phyloP scores from a whole-genome alignment of 2,113 vertebrate species.

The Peromyscus californicus region DNA sequence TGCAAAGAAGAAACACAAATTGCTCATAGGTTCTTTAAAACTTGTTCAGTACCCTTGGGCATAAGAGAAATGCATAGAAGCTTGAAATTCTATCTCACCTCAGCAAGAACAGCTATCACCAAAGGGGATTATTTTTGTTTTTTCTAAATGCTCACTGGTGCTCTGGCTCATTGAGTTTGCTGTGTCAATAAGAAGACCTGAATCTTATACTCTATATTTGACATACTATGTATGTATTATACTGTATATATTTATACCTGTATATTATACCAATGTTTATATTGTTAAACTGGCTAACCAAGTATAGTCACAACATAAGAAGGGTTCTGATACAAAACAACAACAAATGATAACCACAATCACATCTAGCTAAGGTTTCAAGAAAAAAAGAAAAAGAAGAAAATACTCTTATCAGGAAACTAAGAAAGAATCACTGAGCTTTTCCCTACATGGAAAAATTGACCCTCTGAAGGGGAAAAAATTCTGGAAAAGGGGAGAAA shows the following conservation, averaged over 20 bases:
- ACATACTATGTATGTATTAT: neutral
- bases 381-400: neutral
- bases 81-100: neutral
- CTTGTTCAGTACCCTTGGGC: neutral
- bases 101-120: too few species aligned
- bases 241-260: neutral
- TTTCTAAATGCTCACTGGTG: neutral
- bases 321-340: neutral
- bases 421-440: constrained; percentile 5
- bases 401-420: neutral
- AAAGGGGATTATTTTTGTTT: neutral
- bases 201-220: neutral
- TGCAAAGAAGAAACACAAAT: neutral
- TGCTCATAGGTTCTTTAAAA: too few species aligned
- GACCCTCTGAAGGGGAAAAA: neutral
- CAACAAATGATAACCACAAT: neutral
- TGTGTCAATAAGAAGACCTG: neutral
- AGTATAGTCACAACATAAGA: neutral
- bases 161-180: neutral
- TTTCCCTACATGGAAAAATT: neutral
- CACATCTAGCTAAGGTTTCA: neutral
- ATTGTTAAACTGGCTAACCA: neutral
- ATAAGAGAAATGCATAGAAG: neutral
- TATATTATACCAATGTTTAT: constrained; percentile 2
- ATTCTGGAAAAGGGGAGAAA: constrained; percentile 46